Evolutionary conservation across 2,113 vertebrate genomes (phyloP), one percentile per base, ranked within the genome.

Genomic region (Coregonus clupeaformis): DNA sequence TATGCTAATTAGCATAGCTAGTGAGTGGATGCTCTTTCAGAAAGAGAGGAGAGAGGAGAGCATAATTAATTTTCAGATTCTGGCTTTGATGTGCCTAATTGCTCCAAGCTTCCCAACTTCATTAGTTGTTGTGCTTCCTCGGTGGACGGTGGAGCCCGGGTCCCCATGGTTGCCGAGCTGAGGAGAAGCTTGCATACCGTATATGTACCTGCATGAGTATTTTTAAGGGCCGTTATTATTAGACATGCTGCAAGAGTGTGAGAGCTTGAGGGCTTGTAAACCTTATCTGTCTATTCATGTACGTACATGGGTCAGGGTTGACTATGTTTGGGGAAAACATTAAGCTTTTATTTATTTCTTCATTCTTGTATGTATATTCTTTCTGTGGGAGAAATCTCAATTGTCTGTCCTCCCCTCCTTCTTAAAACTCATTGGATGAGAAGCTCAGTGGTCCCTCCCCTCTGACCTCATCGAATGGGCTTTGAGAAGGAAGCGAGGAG

Each of bases 51-150:
- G 11, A 13, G 47, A 89, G 81, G 78, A 78, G 87, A 91, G 87
- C 86, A 92, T 93, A 93, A 94, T 93, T 93, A 92, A 92, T 93
- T 93, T 92, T 89, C 89, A 90, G 91, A 90, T 92, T 92, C 82
- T 64, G 85, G 89, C 92, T 93, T 94, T 94, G 92, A 94, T 94
- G 93, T 93, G 89, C 90, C 90, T 93, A 93, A 93, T 93, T 92
- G 91, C 91, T 89, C 87, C 90, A 91, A 92, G 91, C 91, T 91
- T 91, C 89, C 86, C 89, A 85, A 91, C 91, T 92, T 93, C 90
- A 92, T 93, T 92, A 92, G 90, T 88, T 82, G 79, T 81, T 72
- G 81, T 82, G 89, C 86, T 90, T 85, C 88, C 86, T 90, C 81
- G 16, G 86, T 87, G 90, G 90, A 92, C 84, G 75, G 25, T 71